Percentiles rank a stretch among this genome's conserved stretches.
Conservation (phyloP, 2,888 invertebrate species). For the Hanleya hanleyi region DNA sequence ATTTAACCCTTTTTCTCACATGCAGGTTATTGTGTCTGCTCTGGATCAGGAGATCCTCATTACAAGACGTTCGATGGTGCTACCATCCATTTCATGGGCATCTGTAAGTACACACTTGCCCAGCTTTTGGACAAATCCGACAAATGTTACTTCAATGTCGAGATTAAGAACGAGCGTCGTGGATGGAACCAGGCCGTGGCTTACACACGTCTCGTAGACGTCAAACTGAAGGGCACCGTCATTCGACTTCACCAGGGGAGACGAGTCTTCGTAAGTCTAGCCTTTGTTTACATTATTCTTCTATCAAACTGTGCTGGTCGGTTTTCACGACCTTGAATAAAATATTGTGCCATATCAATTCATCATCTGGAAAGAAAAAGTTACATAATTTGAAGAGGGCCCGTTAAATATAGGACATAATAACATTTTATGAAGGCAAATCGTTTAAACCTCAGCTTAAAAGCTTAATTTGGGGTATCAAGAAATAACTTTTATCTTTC, state of each 20-base stretch:
- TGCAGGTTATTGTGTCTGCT: constrained; percentile 20
- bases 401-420: too few species aligned
- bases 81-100: constrained; percentile 43
- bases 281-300: too few species aligned
- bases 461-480: too few species aligned
- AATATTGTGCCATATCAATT: too few species aligned
- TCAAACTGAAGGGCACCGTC: not conserved
- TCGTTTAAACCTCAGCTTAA: too few species aligned
- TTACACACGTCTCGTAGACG: constrained; percentile 18
- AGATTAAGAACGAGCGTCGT: constrained; percentile 20
- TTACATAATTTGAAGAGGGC: too few species aligned
- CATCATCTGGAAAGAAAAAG: too few species aligned
- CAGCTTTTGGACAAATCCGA: constrained; percentile 19
- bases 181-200: constrained; percentile 5
- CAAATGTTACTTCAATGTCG: constrained; percentile 19
- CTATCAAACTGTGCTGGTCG: too few species aligned
- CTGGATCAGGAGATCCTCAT: constrained; percentile 55
- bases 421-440: too few species aligned
- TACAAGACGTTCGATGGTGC: constrained; percentile 56
- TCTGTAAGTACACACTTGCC: constrained; percentile 57
- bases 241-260: not conserved
- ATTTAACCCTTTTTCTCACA: too few species aligned
- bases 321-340: too few species aligned
- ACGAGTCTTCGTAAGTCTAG: not conserved
- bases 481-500: too few species aligned